Percentiles rank a stretch among this genome's conserved stretches.
Evolutionary conservation across 2,888 invertebrate genomes (phyloP).

Genomic region (Neoitamus cyanurus): DNA sequence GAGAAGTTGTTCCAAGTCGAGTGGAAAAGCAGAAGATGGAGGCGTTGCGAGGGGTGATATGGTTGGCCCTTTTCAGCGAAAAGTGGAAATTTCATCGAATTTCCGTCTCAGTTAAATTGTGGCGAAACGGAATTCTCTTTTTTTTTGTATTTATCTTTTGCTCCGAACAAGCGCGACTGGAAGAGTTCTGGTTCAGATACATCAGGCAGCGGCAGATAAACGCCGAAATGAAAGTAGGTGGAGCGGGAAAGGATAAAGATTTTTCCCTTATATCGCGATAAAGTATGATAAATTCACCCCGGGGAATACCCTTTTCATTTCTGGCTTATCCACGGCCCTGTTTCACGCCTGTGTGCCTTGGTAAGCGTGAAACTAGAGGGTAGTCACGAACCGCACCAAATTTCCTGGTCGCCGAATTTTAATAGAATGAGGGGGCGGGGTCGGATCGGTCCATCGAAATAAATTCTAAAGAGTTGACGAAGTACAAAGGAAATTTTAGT

Average conservation of each 20-base stretch:
- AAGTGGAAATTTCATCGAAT: background rate
- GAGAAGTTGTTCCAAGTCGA: background rate
- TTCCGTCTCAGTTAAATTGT: constrained; percentile 9
- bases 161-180: background rate
- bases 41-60: background rate
- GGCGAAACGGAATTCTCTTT: background rate
- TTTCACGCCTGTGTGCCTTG: background rate
- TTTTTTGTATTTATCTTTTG: constrained; percentile 1
- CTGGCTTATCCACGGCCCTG: constrained; percentile 12
- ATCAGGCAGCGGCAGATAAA: background rate
- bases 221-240: constrained; percentile 8
- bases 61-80: background rate
- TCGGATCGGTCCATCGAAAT: background rate
- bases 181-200: background rate
- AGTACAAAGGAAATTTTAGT: constrained; percentile 33
- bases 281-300: constrained; percentile 34
- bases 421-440: background rate
- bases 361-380: background rate
- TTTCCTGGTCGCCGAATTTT: constrained; percentile 12
- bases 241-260: constrained; percentile 6
- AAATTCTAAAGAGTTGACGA: constrained; percentile 40
- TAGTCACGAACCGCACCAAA: background rate
- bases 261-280: constrained; percentile 35
- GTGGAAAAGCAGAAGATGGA: background rate
- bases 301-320: constrained; percentile 38